Conservation (phyloP, 2,888 invertebrate species). For the Nemurella pictetii region DNA sequence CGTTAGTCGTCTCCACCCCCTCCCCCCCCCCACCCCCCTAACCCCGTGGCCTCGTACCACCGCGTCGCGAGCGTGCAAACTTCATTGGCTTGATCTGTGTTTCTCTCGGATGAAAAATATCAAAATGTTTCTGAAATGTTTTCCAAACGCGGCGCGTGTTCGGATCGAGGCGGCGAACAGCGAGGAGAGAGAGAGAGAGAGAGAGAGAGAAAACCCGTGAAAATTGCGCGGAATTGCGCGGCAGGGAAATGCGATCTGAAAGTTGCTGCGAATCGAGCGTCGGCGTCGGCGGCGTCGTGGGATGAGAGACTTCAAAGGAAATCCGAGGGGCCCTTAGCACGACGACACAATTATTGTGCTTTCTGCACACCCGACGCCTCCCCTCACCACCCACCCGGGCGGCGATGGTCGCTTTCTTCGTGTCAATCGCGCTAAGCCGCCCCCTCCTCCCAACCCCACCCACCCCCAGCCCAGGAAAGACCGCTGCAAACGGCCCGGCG, state of each 20-base stretch:
- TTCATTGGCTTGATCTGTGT: conserved; percentile 39
- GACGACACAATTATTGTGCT: not conserved
- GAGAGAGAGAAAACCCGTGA: not conserved
- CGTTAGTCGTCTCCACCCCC: conserved; percentile 36
- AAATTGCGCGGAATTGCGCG: not conserved
- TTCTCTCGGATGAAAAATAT: conserved; percentile 31
- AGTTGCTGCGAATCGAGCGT: not conserved
- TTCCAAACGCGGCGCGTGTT: not conserved
- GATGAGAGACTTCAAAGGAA: not conserved
- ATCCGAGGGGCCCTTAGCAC: not conserved
- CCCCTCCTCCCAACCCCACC: not conserved
- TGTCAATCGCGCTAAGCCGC: not conserved
- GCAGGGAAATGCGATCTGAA: not conserved
- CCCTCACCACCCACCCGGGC: too few relatives aligned
- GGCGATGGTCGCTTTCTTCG: not conserved
- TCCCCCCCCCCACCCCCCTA: conserved; percentile 10
- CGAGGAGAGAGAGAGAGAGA: not conserved
- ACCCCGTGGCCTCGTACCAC: not conserved
- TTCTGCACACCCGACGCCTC: not conserved
- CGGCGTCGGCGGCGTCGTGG: not conserved
- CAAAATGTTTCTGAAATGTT: not conserved
- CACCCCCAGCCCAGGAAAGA: not conserved
- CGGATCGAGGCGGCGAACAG: too few relatives aligned
- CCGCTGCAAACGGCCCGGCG: not conserved
- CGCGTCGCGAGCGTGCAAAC: not conserved